Base-by-base conservation (phyloP, 2,888 invertebrate species). In the Papilio gigon region DNA sequence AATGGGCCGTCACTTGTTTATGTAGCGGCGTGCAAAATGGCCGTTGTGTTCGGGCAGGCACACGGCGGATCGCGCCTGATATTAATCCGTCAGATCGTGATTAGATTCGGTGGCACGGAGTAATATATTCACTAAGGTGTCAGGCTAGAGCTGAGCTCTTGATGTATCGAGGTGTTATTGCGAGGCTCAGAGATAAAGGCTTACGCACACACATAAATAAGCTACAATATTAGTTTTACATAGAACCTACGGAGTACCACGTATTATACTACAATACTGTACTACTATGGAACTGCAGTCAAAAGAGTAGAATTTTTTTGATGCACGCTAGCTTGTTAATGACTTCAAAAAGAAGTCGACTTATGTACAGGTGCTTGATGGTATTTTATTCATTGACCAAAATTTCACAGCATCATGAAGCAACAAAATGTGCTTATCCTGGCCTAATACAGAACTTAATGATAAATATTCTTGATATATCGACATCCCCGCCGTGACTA, bases 41-140 rank as follows among this genome's bases (percentile, higher is more conserved):
- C 84, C 85, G 85, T 77, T 82, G 82, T 83, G 80, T 80, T 84
- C 80, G 81, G 80, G 75, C 80, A 78, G 78, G 81, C 82, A 81
- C 80, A 84, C 81, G 79, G 77, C 65, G 71, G 80, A 82, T 80
- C 82, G 81, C 82, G 84, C 79, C 80, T 84, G 88, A 89, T 90
- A 89, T 89, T 90, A 90, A 90, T 90, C 90, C 89, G 82, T 87
- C 88, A 86, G 89, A 88, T 90, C 78, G 84, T 89, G 90, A 91
- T 90, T 89, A 91, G 89, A 91, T 90, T 91, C 90, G 85, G 87
- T 80, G 87, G 90, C 90, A 90, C 89, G 90, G 81, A 87, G 88
- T 89, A 87, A 88, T 90, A 85, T 89, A 88, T 88, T 87, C 84
- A 80, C 77, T 73, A 88, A 90, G 90, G 90, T 90, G 90, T 84